A percentile compares a stretch with the other conserved stretches of the same genome.
These are phyloP conservation scores for Momotus momota DNA, from an alignment of 2,797 vertebrate species.

Conservation along the genomic window DNA sequence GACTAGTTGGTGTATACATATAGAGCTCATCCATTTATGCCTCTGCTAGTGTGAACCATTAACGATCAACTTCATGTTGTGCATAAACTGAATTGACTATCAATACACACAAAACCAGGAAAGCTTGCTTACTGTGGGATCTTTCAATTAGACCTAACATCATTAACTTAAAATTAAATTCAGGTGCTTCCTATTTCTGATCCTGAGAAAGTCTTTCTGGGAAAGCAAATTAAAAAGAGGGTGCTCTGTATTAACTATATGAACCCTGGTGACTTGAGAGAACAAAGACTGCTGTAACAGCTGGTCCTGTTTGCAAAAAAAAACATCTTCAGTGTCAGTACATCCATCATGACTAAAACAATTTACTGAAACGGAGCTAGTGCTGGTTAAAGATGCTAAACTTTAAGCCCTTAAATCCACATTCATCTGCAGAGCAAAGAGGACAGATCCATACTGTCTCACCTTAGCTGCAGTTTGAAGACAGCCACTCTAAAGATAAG, in stretches of 20 bases:
- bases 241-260: neutral
- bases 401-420: neutral
- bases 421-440: neutral
- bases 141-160: neutral
- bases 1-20: neutral
- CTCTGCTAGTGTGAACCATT: neutral
- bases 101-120: neutral
- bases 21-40: neutral
- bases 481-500: neutral
- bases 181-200: neutral
- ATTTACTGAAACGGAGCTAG: neutral
- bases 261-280: neutral
- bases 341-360: slow-evolving; percentile 9
- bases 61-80: neutral
- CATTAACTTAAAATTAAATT: neutral
- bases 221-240: neutral
- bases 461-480: neutral
- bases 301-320: neutral
- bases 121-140: neutral
- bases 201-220: neutral
- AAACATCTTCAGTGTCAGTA: neutral
- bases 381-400: slow-evolving; percentile 10
- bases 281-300: slow-evolving; percentile 3
- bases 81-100: neutral
- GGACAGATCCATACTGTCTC: neutral